These are phyloP conservation scores for Anhinga rufa DNA, from an alignment of 2,113 vertebrate genomes.

Conservation along the genomic window DNA sequence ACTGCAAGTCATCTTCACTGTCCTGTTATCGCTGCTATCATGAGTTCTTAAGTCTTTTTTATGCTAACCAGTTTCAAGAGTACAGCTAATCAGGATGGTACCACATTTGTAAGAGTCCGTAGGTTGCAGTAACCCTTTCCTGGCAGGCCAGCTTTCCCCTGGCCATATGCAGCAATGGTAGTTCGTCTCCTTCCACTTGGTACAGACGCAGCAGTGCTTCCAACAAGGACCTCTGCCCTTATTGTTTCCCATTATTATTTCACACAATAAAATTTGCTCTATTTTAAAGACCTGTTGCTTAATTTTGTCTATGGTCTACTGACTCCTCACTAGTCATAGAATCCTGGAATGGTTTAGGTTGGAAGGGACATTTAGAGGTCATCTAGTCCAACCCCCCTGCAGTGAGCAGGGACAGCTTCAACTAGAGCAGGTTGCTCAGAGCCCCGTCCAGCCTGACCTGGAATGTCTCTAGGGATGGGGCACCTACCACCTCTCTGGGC, in stretches of 20 bases:
- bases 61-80: not conserved
- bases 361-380: no score
- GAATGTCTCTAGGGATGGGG: no score
- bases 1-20: not conserved
- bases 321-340: not conserved
- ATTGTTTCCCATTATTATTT: not conserved
- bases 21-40: not conserved
- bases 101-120: not conserved
- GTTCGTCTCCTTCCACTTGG: accelerated
- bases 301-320: not conserved
- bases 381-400: no score
- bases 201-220: not conserved
- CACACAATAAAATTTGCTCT: not conserved
- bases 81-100: not conserved
- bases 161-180: not conserved
- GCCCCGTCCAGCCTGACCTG: no score
- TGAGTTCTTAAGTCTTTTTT: not conserved
- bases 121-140: not conserved
- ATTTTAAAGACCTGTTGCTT: not conserved
- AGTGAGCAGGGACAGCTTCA: no score
- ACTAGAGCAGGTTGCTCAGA: no score
- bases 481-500: no score
- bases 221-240: not conserved
- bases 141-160: not conserved
- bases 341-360: no score